Evolutionary conservation across 1,140 invertebrate genomes (phyloP), one percentile per base, ranked within the genome.

Genomic region (Formica exsecta): DNA sequence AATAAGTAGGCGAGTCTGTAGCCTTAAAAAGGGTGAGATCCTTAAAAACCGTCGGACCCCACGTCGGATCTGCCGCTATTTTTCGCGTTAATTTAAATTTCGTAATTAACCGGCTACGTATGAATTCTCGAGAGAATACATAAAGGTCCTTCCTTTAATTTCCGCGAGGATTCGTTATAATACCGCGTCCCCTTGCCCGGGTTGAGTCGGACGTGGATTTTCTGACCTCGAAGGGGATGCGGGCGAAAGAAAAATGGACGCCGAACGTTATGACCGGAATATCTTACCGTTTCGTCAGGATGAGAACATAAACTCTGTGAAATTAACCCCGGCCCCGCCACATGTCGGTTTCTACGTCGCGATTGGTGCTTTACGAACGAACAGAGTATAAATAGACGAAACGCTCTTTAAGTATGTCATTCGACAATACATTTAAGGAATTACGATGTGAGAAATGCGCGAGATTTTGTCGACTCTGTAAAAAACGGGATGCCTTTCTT

Each of bases 51-150:
- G 89, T 88, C 86, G 65, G 70, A 38, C 54, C 59, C 75, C 74
- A 91, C 91, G 90, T 90, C 92, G 92, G 90, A 93, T 94, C 89
- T 93, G 92, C 92, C 93, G 92, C 93, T 93, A 93, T 94, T 95
- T 95, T 95, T 95, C 93, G 92, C 95, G 94, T 95, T 95, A 95
- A 95, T 95, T 95, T 95, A 94, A 95, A 95, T 95, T 95, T 95
- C 92, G 94, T 95, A 95, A 95, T 95, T 95, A 95, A 94, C 94
- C 93, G 91, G 90, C 91, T 91, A 93, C 91, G 92, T 89, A 91
- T 92, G 88, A 92, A 93, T 92, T 94, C 93, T 92, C 92, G 81
- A 84, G 92, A 92, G 92, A 93, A 93, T 92, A 94, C 91, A 94
- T 93, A 94, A 93, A 94, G 92, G 92, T 93, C 92, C 91, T 90